These are phyloP conservation scores for Allolobophora icterica DNA, from an alignment of 2,888 invertebrate genomes.

Conservation along the genomic window DNA sequence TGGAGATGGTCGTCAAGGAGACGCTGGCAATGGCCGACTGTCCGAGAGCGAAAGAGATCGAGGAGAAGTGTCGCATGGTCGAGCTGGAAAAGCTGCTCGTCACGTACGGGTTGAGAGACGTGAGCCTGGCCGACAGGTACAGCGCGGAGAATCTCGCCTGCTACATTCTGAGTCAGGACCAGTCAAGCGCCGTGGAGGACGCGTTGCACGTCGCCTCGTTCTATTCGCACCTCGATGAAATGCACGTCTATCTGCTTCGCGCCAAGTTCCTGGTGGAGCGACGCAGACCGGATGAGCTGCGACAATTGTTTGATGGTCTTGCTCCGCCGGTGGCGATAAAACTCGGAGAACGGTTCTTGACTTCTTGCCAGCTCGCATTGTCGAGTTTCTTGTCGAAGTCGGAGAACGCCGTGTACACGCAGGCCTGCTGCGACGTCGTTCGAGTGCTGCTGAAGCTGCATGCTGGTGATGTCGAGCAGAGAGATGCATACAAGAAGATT, in stretches of 20 bases:
- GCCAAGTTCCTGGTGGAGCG: constrained; percentile 50
- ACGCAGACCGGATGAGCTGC: not conserved
- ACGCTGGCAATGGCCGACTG: constrained; percentile 54
- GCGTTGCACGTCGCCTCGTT: constrained; percentile 52
- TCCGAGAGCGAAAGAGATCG: constrained; percentile 51
- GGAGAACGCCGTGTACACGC: not conserved
- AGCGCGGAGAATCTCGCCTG: constrained; percentile 52
- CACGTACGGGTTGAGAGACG: constrained; percentile 53
- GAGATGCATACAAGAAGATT: not conserved
- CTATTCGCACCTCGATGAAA: constrained; percentile 47
- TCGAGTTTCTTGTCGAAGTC: not conserved
- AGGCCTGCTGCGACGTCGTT: not conserved
- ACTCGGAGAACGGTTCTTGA: not conserved
- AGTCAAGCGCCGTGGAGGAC: constrained; percentile 53
- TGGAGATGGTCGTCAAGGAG: constrained; percentile 54
- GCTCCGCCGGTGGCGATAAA: not conserved
- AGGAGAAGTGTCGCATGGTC: constrained; percentile 53
- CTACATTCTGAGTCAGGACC: constrained; percentile 54
- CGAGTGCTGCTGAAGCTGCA: not conserved
- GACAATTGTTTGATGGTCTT: not conserved
- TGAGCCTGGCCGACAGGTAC: constrained; percentile 49
- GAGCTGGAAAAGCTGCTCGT: constrained; percentile 54
- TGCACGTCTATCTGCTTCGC: constrained; percentile 52
- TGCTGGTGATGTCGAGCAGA: not conserved
- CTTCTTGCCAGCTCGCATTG: not conserved